Percentiles rank a stretch among this genome's conserved stretches.
Evolutionary conservation across 2,888 invertebrate genomes (phyloP).

Genomic region (Coecobrya sp.): DNA sequence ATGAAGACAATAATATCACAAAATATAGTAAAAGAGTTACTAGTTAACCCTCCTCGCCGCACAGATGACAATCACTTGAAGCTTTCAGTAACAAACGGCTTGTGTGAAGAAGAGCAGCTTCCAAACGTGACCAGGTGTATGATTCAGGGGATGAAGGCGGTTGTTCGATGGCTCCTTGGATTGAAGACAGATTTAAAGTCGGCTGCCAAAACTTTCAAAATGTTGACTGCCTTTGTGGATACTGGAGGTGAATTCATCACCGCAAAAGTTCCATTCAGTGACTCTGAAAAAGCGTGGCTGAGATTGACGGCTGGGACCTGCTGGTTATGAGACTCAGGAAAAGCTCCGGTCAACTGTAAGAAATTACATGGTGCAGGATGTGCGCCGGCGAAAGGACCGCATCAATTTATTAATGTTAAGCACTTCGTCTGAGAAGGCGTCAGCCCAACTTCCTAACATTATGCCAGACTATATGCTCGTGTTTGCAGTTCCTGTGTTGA

Average conservation of each 20-base stretch:
- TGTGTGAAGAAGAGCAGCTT: constrained; percentile 95
- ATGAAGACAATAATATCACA: constrained; percentile 98
- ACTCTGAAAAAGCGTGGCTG: not conserved
- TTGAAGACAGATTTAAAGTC: constrained; percentile 96
- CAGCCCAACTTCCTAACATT: not conserved
- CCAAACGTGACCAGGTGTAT: constrained; percentile 97
- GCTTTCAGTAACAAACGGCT: too few species aligned
- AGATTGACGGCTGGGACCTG: not conserved
- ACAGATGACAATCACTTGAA: too few species aligned
- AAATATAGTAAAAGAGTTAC: constrained; percentile 94
- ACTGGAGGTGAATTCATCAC: constrained; percentile 94
- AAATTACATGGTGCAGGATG: not conserved
- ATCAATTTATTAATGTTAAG: too few species aligned
- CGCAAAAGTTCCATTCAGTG: not conserved
- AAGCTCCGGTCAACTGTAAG: too few species aligned
- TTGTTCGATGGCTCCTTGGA: constrained; percentile 98
- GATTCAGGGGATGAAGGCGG: constrained; percentile 97
- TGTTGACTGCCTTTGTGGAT: constrained; percentile 97
- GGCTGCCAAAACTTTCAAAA: constrained; percentile 97
- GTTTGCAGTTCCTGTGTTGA: not conserved
- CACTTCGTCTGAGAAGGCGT: too few species aligned
- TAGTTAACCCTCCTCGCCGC: not conserved
- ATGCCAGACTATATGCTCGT: not conserved
- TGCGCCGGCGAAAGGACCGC: too few species aligned
- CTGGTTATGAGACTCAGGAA: too few species aligned